Evolutionary conservation across 2,888 invertebrate species (phyloP).

Genomic region (Blastobasis lacticolella): DNA sequence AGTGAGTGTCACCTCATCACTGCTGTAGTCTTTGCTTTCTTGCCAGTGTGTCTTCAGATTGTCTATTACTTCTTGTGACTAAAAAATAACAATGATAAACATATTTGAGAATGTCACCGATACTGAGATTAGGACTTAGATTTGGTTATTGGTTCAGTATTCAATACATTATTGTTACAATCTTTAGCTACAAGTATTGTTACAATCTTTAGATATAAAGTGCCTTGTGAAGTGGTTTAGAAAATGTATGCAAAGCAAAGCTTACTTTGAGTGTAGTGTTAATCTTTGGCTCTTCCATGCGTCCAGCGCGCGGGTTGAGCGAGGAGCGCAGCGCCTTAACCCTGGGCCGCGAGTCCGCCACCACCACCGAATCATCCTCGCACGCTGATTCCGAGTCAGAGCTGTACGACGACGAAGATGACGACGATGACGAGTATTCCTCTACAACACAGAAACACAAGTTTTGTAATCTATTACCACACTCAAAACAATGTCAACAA

Average conservation of each 20-base stretch:
- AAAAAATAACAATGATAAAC: too few species aligned
- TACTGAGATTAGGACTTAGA: too few species aligned
- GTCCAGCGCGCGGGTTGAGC: constrained; percentile 53
- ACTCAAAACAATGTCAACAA: background rate
- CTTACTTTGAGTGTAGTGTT: constrained; percentile 49
- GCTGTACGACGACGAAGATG: constrained; percentile 57
- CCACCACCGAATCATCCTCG: constrained; percentile 58
- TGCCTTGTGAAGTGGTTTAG: too few species aligned
- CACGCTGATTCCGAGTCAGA: constrained; percentile 59
- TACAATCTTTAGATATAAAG: too few species aligned
- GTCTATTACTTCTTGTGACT: constrained; percentile 42
- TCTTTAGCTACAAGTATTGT: too few species aligned
- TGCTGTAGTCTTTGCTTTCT: constrained; percentile 44
- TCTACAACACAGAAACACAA: background rate
- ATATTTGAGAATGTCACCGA: too few species aligned
- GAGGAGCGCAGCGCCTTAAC: constrained; percentile 36
- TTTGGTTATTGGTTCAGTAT: too few species aligned
- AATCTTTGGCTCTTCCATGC: constrained; percentile 59
- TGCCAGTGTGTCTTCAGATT: constrained; percentile 63
- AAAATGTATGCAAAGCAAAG: background rate
- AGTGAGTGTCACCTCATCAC: constrained; percentile 66
- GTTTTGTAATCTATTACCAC: background rate
- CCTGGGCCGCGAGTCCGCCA: constrained; percentile 35
- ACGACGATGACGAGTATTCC: constrained; percentile 54
- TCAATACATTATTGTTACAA: too few species aligned